Evolutionary conservation across 2,888 invertebrate species (phyloP).

Genomic region (Cryptus viduatorius): DNA sequence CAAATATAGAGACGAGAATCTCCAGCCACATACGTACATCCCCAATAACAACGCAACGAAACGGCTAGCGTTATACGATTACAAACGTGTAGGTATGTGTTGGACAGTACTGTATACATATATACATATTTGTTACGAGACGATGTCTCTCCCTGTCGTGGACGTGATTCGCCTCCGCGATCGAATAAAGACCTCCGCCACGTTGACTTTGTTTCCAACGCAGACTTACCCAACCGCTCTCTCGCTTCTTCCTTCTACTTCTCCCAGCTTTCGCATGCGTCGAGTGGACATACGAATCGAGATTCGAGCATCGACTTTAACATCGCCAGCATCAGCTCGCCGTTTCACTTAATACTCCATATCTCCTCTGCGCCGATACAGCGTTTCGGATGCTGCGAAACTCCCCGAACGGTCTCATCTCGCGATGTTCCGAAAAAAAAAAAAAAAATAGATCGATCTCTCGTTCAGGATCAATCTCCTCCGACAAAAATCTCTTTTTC

Average conservation of each 20-base stretch:
- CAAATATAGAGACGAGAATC: conserved; percentile 58
- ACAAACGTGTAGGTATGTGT: conserved; percentile 3
- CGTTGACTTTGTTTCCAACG: conserved; percentile 79
- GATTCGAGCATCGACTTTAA: conserved; percentile 47
- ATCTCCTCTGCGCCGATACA: neutral
- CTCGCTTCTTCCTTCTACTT: conserved; percentile 37
- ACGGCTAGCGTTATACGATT: too few relatives aligned
- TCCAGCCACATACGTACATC: neutral
- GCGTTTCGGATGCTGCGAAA: conserved; percentile 21
- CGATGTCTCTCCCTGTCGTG: conserved; percentile 80
- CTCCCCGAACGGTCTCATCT: neutral
- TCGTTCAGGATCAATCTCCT: conserved; percentile 63
- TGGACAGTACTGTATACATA: conserved; percentile 36
- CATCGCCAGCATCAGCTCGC: conserved; percentile 46
- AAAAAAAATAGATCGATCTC: conserved; percentile 65
- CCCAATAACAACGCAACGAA: neutral
- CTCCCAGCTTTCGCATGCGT: conserved; percentile 38
- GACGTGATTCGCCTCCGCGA: conserved; percentile 83
- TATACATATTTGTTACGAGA: conserved; percentile 83
- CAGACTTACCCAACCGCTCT: conserved; percentile 42
- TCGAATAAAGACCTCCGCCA: conserved; percentile 83
- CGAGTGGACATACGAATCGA: conserved; percentile 40
- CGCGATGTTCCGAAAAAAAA: conserved; percentile 43
- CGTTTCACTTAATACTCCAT: conserved; percentile 39
- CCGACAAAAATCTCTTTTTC: conserved; percentile 61